A percentile compares a stretch with the other conserved stretches of the same genome.
Conservation (phyloP, 2,888 invertebrate genomes). For the Macroteleia sp. region DNA sequence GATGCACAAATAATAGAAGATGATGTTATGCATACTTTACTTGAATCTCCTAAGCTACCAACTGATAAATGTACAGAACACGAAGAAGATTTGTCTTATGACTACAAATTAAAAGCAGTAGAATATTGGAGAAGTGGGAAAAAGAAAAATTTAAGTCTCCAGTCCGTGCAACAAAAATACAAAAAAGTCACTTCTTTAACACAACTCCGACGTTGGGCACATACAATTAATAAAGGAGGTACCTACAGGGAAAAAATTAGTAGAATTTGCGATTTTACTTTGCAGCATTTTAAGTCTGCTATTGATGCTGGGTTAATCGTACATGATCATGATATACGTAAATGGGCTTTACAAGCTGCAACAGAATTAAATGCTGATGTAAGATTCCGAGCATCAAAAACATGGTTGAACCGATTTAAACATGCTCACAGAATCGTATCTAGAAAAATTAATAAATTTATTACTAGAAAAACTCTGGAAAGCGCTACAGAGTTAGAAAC, state of each 20-base stretch:
- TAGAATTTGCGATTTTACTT: conserved; percentile 8
- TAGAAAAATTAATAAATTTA: conserved; percentile 26
- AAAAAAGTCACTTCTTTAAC: conserved; percentile 3
- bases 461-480: conserved; percentile 5
- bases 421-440: conserved; percentile 14
- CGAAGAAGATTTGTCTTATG: conserved; percentile 2
- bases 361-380: background rate
- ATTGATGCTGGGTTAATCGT: no score
- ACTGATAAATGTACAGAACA: background rate
- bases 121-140: conserved; percentile 6
- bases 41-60: no score
- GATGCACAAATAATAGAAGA: no score
- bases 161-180: conserved; percentile 1
- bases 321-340: conserved; percentile 17
- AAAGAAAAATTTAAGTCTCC: conserved; percentile 4
- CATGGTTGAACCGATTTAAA: conserved; percentile 13
- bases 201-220: conserved; percentile 10
- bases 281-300: conserved; percentile 2
- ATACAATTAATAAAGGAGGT: conserved; percentile 6
- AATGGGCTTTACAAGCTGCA: conserved; percentile 19
- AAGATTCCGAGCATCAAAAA: conserved; percentile 6
- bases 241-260: conserved; percentile 18
- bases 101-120: conserved; percentile 6
- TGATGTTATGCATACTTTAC: no score
- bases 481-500: background rate